Base-by-base conservation (phyloP, 2,113 vertebrate genomes). In the Mustela lutreola region DNA sequence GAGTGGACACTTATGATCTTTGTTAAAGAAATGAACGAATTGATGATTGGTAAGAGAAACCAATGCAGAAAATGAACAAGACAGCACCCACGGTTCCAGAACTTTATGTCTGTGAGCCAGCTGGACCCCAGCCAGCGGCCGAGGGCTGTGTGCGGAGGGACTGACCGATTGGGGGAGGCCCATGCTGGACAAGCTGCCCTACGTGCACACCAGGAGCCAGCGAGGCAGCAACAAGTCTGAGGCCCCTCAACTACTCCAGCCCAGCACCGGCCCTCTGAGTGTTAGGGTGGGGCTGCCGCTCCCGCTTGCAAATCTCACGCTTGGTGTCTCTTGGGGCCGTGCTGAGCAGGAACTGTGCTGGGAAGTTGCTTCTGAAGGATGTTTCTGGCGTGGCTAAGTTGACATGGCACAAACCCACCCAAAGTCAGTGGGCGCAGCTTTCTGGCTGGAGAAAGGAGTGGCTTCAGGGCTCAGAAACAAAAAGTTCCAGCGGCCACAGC, bases 221-320 rank as follows among this genome's bases (percentile, higher is more conserved):
- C 50, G 26, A 8, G 10, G 53, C 21, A 10, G n/a, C 15, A 5
- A 2, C 31, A 16, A 11, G 18, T 1, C 1, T 1, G 22, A 22
- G 39, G 24, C 1, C 0, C n/a, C 2, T 11, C 2, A 11, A 21
- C 3, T 0, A 50, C 24, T 28, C 7, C 11, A 9, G n/a, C 21
- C 19, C 79, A 2, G 1, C 3, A 1, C 19, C 11, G 21, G 5
- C 26, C 60, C 31, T 31, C 85, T 0, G 31, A 42, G 4, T 0
- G 0, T 18, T 26, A 7, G 42, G 31, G 14, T 5, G 14, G 4
- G 2, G 36, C 26, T 4, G 7, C 42, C 0, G 26, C 53, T 86
- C n/a, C 28, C 1, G 42, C 84, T 11, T 11, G 12, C 28, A 21
- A 0, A 48, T 1, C 79, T 45, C 60, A 1, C 0, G 1, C 26